A percentile compares a stretch with the other conserved stretches of the same genome.
These are phyloP conservation scores for Petrocephalus microphthalmus DNA, from an alignment of 2,113 vertebrate genomes.

Conservation along the genomic window DNA sequence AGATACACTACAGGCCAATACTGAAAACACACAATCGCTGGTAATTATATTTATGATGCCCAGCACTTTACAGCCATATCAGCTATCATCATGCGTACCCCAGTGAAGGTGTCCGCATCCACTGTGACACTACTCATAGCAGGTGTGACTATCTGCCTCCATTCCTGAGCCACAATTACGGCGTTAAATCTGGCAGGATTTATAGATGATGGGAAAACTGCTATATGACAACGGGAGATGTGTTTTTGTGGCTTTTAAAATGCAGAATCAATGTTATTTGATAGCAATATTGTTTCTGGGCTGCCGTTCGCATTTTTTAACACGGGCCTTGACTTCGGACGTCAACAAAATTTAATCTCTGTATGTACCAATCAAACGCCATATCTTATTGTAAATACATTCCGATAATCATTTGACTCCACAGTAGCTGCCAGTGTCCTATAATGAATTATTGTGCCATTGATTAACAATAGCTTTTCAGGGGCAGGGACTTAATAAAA, in stretches of 20 bases:
- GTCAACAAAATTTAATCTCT: background rate
- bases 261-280: background rate
- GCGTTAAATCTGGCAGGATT: background rate
- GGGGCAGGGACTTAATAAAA: background rate
- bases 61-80: background rate
- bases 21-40: background rate
- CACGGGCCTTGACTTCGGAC: background rate
- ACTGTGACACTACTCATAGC: background rate
- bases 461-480: background rate
- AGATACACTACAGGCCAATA: background rate
- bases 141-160: background rate
- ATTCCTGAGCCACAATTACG: background rate
- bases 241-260: background rate
- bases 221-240: background rate
- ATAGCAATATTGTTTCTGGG: background rate
- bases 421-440: background rate
- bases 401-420: background rate
- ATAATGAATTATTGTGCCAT: background rate
- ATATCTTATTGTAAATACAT: background rate
- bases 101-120: background rate
- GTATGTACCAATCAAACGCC: background rate
- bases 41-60: background rate
- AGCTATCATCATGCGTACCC: background rate
- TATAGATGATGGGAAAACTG: background rate
- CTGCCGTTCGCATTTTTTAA: background rate